Conservation (phyloP, 1,140 invertebrate species). For the Cydia splendana region DNA sequence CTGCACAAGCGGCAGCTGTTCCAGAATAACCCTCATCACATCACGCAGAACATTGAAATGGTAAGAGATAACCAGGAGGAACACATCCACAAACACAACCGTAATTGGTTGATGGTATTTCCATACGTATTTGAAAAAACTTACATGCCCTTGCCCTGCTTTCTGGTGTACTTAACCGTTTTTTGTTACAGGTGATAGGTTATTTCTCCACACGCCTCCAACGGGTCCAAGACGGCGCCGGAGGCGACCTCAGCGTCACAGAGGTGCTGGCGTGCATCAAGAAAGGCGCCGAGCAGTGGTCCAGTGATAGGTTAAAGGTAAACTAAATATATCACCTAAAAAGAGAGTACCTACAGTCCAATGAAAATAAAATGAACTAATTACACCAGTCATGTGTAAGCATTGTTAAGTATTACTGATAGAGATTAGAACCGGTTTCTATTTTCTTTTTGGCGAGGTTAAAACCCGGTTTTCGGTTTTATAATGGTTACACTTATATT, state of each 20-base stretch:
- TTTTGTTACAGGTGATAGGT: constrained; percentile 86
- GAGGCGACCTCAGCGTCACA: constrained; percentile 87
- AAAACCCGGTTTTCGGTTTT: too few relatives aligned
- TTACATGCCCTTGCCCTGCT: too few relatives aligned
- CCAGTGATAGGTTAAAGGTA: constrained; percentile 94
- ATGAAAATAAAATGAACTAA: too few relatives aligned
- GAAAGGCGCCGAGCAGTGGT: constrained; percentile 93
- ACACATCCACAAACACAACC: too few relatives aligned
- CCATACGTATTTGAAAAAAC: too few relatives aligned
- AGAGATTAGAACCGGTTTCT: too few relatives aligned
- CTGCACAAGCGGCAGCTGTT: constrained; percentile 97
- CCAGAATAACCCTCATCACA: constrained; percentile 93
- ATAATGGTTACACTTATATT: too few relatives aligned
- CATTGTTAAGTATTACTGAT: too few relatives aligned
- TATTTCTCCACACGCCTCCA: constrained; percentile 91
- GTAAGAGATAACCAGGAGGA: constrained; percentile 83
- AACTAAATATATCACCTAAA: constrained; percentile 21
- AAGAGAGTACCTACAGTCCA: too few relatives aligned
- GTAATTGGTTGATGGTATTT: too few relatives aligned
- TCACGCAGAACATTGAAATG: constrained; percentile 97
- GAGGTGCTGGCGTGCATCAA: constrained; percentile 93
- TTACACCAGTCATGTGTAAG: too few relatives aligned
- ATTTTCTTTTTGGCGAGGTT: too few relatives aligned
- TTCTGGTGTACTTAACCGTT: neutral
- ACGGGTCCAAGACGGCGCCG: constrained; percentile 83